These are phyloP conservation scores for Dryobota labecula DNA, from an alignment of 2,888 invertebrate species.

Conservation along the genomic window DNA sequence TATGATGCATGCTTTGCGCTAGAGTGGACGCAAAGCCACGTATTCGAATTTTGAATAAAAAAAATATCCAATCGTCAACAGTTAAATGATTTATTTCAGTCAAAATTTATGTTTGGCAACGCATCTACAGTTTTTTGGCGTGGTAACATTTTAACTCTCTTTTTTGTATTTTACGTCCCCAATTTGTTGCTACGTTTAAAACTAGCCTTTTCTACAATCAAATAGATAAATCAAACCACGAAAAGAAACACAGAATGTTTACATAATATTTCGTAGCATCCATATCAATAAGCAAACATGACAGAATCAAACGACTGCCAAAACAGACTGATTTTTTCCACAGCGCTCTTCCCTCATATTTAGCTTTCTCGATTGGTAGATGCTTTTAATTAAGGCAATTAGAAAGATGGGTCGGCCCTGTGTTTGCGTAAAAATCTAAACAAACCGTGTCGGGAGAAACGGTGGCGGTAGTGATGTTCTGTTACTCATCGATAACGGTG, in stretches of 20 bases:
- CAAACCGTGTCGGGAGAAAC: slow-evolving; percentile 79
- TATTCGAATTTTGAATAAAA: background rate
- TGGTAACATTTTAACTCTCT: background rate
- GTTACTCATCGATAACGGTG: slow-evolving; percentile 52
- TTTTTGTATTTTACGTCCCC: background rate
- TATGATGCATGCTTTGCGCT: slow-evolving; percentile 16
- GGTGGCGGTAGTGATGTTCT: slow-evolving; percentile 63
- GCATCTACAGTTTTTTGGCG: background rate
- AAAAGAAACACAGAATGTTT: background rate
- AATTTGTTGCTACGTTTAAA: background rate
- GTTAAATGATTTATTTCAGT: slow-evolving; percentile 12
- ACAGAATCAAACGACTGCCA: slow-evolving; percentile 59
- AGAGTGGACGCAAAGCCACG: background rate
- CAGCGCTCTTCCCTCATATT: slow-evolving; percentile 55
- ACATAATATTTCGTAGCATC: slow-evolving; percentile 2
- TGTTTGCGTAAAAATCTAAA: slow-evolving; percentile 90
- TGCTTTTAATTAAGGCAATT: slow-evolving; percentile 89
- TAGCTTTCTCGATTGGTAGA: slow-evolving; percentile 76
- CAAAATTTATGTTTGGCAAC: background rate
- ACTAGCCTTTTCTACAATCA: background rate
- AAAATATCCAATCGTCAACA: slow-evolving; percentile 1
- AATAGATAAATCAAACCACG: background rate
- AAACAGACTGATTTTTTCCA: slow-evolving; percentile 51
- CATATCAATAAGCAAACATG: slow-evolving; percentile 45
- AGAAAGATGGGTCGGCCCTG: slow-evolving; percentile 83